These are phyloP conservation scores for Diplodus puntazzo DNA, from an alignment of 2,797 vertebrate species.

Conservation along the genomic window DNA sequence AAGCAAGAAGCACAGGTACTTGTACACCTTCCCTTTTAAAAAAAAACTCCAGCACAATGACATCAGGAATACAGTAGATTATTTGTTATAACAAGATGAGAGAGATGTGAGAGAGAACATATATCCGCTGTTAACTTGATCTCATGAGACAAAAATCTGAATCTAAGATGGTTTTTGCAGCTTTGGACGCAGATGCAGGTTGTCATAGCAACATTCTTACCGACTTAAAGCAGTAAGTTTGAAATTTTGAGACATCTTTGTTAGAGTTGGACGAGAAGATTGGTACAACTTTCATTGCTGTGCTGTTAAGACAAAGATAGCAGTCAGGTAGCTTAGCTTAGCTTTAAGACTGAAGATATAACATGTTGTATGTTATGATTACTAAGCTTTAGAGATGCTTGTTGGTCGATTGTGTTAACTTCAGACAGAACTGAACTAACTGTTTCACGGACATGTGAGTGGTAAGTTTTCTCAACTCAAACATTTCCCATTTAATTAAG, in stretches of 20 bases:
- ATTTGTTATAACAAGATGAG: not conserved
- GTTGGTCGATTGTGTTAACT: not conserved
- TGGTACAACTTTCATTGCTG: not conserved
- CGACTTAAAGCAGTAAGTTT: not conserved
- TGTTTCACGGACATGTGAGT: too few relatives aligned
- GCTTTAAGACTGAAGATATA: not conserved
- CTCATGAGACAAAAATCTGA: not conserved
- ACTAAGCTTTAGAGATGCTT: not conserved
- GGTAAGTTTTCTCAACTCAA: not conserved
- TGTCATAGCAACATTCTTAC: constrained; percentile 6
- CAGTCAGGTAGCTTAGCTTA: not conserved
- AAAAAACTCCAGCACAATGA: not conserved
- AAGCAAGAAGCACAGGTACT: constrained; percentile 1
- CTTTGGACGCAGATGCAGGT: constrained; percentile 5
- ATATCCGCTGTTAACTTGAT: not conserved
- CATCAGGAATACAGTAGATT: not conserved
- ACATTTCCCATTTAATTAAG: not conserved
- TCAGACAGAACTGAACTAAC: too few relatives aligned
- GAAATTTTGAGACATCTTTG: not conserved
- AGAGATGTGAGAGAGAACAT: not conserved
- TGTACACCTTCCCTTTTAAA: not conserved
- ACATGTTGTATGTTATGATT: not conserved
- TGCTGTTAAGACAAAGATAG: not conserved
- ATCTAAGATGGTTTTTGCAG: not conserved
- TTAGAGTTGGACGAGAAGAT: not conserved